These are phyloP conservation scores for Pangasianodon gigas DNA, from an alignment of 2,113 vertebrate genomes.

Conservation along the genomic window DNA sequence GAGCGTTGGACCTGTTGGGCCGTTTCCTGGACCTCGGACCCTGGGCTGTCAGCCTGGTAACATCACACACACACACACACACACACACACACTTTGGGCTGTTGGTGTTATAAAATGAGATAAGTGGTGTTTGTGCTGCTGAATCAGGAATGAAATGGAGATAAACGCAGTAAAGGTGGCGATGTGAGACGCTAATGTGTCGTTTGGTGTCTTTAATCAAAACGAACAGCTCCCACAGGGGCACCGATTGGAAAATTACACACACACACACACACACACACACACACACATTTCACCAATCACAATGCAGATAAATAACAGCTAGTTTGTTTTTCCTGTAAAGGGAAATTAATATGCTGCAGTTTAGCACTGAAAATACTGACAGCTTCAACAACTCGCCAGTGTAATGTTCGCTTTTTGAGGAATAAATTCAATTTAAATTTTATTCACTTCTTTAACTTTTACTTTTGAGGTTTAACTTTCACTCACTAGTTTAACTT, in stretches of 20 bases:
- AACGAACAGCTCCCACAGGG: neutral
- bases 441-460: neutral
- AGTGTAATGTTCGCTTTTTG: neutral
- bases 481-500: too few relatives aligned
- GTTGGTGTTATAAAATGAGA: neutral
- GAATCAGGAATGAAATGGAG: conserved; percentile 15
- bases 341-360: neutral
- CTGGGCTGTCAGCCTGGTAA: conserved; percentile 96
- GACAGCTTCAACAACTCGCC: neutral
- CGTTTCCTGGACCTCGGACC: conserved; percentile 95
- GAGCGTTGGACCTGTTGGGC: conserved; percentile 91
- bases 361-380: neutral
- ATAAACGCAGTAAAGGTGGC: neutral
- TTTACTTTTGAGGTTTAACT: neutral
- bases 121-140: neutral
- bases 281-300: neutral
- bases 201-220: conserved; percentile 9
- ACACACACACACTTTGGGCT: neutral
- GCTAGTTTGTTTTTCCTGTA: neutral
- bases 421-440: neutral
- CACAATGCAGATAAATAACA: neutral
- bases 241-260: neutral
- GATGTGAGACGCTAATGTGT: neutral
- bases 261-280: conserved; percentile 7
- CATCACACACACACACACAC: neutral